Percentiles rank a stretch among this genome's conserved stretches.
Evolutionary conservation across 2,888 invertebrate species (phyloP).

Genomic region (Kryphioiulus occultus): DNA sequence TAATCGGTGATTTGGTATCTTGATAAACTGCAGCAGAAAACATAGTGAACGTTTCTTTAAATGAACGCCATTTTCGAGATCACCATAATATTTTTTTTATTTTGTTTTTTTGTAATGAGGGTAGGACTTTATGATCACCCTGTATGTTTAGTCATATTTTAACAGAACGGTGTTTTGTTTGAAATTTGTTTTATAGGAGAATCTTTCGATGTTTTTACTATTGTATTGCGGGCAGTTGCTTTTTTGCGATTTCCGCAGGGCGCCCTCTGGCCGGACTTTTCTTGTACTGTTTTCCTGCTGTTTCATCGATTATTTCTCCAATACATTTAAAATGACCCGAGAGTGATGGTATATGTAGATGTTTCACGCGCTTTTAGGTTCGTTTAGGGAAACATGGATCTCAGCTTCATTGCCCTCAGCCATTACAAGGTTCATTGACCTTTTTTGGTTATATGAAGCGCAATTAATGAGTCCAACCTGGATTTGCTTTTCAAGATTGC

Average conservation of each 20-base stretch:
- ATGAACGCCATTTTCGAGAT: too few species aligned
- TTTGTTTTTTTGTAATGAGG: too few species aligned
- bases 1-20: too few species aligned
- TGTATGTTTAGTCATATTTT: too few species aligned
- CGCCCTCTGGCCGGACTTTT: neutral
- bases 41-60: too few species aligned
- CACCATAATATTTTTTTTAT: too few species aligned
- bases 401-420: neutral
- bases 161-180: too few species aligned
- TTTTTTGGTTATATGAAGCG: neutral
- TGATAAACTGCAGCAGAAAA: too few species aligned
- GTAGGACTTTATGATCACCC: too few species aligned
- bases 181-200: too few species aligned
- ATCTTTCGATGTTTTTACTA: too few species aligned
- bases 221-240: too few species aligned
- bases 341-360: neutral
- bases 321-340: neutral
- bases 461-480: neutral
- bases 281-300: neutral
- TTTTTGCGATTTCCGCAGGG: neutral
- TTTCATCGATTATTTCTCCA: neutral
- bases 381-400: neutral
- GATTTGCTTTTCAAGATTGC: constrained; percentile 5
- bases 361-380: neutral
- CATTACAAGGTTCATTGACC: neutral